Base-by-base conservation (phyloP, 2,113 vertebrate genomes). In the Lepisosteus osseus region DNA sequence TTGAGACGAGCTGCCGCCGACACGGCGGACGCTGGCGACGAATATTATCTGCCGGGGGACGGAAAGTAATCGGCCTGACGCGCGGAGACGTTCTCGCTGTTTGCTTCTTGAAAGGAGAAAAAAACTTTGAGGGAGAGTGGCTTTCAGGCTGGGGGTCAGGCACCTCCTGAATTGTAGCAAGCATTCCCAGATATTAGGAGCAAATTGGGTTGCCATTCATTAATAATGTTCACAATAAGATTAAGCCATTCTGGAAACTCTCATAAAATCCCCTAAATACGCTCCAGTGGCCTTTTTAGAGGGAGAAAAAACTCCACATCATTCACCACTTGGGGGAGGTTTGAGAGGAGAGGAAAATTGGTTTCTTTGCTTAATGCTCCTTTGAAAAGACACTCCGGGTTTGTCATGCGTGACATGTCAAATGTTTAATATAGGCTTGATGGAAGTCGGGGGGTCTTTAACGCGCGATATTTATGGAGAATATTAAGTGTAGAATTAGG, bases 141-240 rank as follows among this genome's bases (percentile, higher is more conserved):
- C 86, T 86, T 76, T 42, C 79, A 77, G 86, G 68, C 86, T 88
- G 87, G 78, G 73, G 87, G 89, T 89, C 89, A 86, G 68, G 83
- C 72, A 80, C 88, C 83, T 84, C 86, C 85, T 79, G 83, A 80
- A 82, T 82, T 87, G 86, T 84, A 83, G 74, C 74, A 14, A 71
- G 77, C 79, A 83, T 92, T 90, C 91, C 92, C 82, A 89, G 87
- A 93, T 90, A 92, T 90, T 92, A 86, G 83, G 83, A 85, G 90
- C 93, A 90, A 91, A 93, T 89, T 90, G 93, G 90, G 91, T 92
- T 93, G 90, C 91, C 80, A 92, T 93, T 94, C 93, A 93, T 93
- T 93, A 94, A 93, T 91, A 92, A 93, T 88, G 86, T 86, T 91
- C 87, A 93, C 93, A 95, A 94, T 93, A 88, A 91, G 93, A 94